Conservation (phyloP, 2,888 invertebrate genomes). For the Ptychoptera contaminata region DNA sequence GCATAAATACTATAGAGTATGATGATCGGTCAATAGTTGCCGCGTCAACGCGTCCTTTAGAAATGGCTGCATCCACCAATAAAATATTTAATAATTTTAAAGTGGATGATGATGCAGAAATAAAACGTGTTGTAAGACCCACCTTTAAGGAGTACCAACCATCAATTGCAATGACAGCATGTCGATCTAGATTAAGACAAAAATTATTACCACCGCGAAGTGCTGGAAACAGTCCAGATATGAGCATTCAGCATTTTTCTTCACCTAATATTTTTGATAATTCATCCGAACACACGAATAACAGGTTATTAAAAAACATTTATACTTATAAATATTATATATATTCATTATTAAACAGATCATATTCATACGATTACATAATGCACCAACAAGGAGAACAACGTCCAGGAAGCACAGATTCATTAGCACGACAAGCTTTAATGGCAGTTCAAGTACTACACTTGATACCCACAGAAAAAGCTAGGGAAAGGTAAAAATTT, state of each 20-base stretch:
- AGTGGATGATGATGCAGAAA: too few relatives aligned
- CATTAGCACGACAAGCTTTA: conserved; percentile 55
- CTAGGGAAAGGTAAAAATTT: conserved; percentile 47
- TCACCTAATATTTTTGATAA: conserved; percentile 24
- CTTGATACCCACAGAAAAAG: conserved; percentile 68
- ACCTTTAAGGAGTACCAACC: conserved; percentile 16
- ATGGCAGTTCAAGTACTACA: conserved; percentile 66
- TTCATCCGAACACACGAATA: too few relatives aligned
- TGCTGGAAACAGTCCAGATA: conserved; percentile 11
- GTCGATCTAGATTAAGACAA: conserved; percentile 26
- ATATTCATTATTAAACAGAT: background rate
- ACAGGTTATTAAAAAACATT: too few relatives aligned
- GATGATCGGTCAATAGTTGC: background rate
- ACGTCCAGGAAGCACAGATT: conserved; percentile 36
- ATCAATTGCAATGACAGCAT: conserved; percentile 29
- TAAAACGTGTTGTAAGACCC: background rate
- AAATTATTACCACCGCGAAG: conserved; percentile 27
- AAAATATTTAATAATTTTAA: too few relatives aligned
- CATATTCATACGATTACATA: background rate
- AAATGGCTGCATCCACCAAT: background rate
- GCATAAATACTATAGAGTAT: background rate
- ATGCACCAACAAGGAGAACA: background rate
- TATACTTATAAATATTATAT: too few relatives aligned
- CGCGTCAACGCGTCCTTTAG: conserved; percentile 2
- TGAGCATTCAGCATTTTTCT: conserved; percentile 28